Evolutionary conservation across 2,888 invertebrate species (phyloP), one percentile per base, ranked within the genome.

Genomic region (Tridacna gigas): DNA sequence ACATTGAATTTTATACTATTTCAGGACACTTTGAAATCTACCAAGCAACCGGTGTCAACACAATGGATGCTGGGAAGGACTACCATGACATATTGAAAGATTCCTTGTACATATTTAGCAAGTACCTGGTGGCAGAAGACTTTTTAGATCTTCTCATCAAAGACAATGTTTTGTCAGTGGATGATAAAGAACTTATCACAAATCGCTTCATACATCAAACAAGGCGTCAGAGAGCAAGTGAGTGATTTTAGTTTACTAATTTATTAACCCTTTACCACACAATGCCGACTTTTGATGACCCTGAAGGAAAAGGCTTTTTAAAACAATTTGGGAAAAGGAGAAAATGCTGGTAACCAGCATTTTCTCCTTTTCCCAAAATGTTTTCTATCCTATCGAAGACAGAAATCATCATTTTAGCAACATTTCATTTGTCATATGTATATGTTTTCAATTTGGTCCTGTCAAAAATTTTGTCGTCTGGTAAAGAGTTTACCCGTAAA

Each of bases 131-230:
- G 15, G 77, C 87, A 11, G 87, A 87, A 45, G 87, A 87, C 60
- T 87, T 83, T 51, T 47, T 87, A 0, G 84, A 80, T 15, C 25
- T 65, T 9, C 77, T 87, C 26, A 71, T 87, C 28, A 82, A 83
- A 37, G 76, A 74, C n/a, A 76, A 75, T 69, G 81, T 87, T 28
- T 74, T 87, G 18, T 78, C 77, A 18, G 18, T 82, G 0, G 81
- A 87, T 79, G 87, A 87, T 48, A 82, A 80, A 37, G 87, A 87
- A 45, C 67, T 84, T 2, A 87, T 87, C 12, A 73, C 48, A 25
- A 87, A 87, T 61, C 78, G 45, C 4, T 83, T 67, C 60, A 73
- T 81, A 13, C 76, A 84, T 74, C 84, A 82, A 48, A 87, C 74
- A 15, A 75, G 87, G 26, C 37, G 87, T 20, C 80, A 87, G 51